phyloP scores from a whole-genome alignment of 1,140 invertebrate species.

The Stegodyphus dumicola region DNA sequence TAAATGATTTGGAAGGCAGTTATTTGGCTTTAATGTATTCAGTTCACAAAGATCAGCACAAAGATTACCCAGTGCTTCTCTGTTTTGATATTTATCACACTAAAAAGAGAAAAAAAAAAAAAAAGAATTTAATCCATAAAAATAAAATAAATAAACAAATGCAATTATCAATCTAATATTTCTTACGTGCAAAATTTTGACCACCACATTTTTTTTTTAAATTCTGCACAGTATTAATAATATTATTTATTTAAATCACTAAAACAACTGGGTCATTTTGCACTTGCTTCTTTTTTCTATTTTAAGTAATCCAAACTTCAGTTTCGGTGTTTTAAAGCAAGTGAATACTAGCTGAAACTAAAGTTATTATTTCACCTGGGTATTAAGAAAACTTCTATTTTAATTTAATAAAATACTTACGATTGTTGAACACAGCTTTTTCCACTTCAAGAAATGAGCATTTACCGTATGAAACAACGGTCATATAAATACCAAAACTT shows the following conservation, averaged over 20 bases:
- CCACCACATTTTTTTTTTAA: too few relatives aligned
- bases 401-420: slow-evolving; percentile 9
- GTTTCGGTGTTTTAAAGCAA: not conserved
- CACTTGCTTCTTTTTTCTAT: not conserved
- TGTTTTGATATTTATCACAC: slow-evolving; percentile 71
- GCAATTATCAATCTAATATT: too few relatives aligned
- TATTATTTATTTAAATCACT: not conserved
- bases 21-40: slow-evolving; percentile 71
- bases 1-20: slow-evolving; percentile 72
- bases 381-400: not conserved
- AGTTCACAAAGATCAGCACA: slow-evolving; percentile 72
- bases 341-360: not conserved
- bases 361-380: not conserved
- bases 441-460: slow-evolving; percentile 44
- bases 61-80: slow-evolving; percentile 72
- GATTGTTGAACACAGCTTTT: slow-evolving; percentile 25
- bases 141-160: too few relatives aligned
- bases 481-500: not conserved
- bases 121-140: not conserved
- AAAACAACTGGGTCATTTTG: not conserved
- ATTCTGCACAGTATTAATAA: not conserved
- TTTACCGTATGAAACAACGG: slow-evolving; percentile 1
- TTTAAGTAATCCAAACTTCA: not conserved
- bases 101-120: slow-evolving; percentile 66
- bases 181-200: too few relatives aligned